Conservation (phyloP, 1,140 invertebrate species). For the Wasmannia auropunctata region DNA sequence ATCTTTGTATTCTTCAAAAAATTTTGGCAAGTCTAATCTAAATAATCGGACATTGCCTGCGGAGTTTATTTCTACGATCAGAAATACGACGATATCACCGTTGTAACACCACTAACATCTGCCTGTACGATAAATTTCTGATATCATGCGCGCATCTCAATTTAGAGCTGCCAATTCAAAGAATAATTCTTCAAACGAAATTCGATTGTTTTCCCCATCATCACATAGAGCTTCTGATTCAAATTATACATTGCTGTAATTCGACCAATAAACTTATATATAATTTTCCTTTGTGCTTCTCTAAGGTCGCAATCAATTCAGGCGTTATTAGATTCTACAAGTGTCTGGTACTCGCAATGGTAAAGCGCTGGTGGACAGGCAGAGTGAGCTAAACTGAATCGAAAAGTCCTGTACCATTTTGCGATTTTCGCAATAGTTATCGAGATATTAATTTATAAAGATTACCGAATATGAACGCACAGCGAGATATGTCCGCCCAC, state of each 20-base stretch:
- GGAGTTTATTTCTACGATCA: too few relatives aligned
- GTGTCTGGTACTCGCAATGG: too few relatives aligned
- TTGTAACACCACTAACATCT: not conserved
- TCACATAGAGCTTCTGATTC: not conserved
- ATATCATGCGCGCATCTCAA: not conserved
- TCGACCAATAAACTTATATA: not conserved
- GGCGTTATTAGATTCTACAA: too few relatives aligned
- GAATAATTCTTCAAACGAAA: not conserved
- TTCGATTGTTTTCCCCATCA: not conserved
- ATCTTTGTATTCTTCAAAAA: not conserved
- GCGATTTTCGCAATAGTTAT: too few relatives aligned
- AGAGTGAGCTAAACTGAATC: too few relatives aligned
- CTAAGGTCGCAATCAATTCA: not conserved
- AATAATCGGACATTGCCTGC: not conserved
- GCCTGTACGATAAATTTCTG: too few relatives aligned
- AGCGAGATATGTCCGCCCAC: too few relatives aligned
- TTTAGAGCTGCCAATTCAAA: not conserved
- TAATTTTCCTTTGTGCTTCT: not conserved
- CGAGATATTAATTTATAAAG: too few relatives aligned
- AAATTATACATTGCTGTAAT: not conserved
- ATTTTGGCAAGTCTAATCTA: not conserved
- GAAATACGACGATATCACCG: not conserved
- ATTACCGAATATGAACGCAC: too few relatives aligned
- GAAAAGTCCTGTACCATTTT: too few relatives aligned
- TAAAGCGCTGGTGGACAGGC: too few relatives aligned